Evolutionary conservation across 2,888 invertebrate genomes (phyloP), one percentile per base, ranked within the genome.

Genomic region (Tetragnatha montana): DNA sequence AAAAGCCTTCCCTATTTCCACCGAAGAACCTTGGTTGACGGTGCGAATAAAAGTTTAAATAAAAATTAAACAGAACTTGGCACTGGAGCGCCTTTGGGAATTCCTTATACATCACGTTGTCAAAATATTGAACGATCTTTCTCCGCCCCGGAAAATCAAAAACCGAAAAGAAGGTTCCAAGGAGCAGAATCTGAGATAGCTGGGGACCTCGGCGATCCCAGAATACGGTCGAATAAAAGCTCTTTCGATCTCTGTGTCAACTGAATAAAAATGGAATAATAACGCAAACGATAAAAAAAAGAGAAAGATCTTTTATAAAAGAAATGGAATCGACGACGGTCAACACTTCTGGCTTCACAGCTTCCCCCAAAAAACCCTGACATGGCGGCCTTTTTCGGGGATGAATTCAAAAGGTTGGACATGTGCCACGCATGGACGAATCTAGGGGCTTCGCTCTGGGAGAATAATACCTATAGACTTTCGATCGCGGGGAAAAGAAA

Each of bases 371-470:
- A 60, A 60, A 60, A 71, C 71, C 81, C 87, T 88, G 87, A 88
- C 87, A 71, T 21, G 76, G 87, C 81, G 82, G 78, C 81, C 75
- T 88, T 88, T 75, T 69, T 60, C 60, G 12, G 60, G 35, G 80
- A 86, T 47, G 35, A 86, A 86, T 86, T 86, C 86, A 86, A 86
- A 86, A 86, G 86, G 86, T 86, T 86, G 86, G 86, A 86, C 86
- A 86, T 81, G 81, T 87, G 81, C 87, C 87, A 87, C 47, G 87
- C 75, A 78, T 70, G 87, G 82, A 78, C 81, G 75, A 76, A 70
- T 76, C 60, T 49, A 51, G 47, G 22, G 47, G 68, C 74, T 75
- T 17, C 19, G 19, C 51, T 35, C 35, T 47, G 22, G 49, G 70
- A 75, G 76, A 78, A 88, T 71, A 78, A 76, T 76, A 75, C 68